These are phyloP conservation scores for Gyrodactylus salaris DNA, from an alignment of 1,140 invertebrate genomes.

Conservation along the genomic window DNA sequence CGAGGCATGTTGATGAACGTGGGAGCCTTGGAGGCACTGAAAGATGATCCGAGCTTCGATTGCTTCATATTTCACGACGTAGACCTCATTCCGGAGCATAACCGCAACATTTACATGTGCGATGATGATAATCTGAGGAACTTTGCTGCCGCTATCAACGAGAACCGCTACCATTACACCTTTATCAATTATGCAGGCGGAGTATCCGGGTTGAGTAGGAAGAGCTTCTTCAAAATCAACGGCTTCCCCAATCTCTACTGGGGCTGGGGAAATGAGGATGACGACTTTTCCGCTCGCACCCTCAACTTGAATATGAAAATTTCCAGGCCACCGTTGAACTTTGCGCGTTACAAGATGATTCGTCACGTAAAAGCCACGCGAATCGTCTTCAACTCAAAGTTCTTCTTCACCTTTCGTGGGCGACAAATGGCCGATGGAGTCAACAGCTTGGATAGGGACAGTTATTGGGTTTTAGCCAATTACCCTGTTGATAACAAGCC, in stretches of 20 bases:
- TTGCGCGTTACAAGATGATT: conserved; percentile 19
- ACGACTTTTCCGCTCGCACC: conserved; percentile 16
- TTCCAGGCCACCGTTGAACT: conserved; percentile 16
- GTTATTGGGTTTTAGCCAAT: neutral
- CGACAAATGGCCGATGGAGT: neutral
- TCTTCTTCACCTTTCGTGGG: neutral
- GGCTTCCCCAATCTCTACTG: conserved; percentile 63
- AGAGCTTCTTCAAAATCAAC: conserved; percentile 39
- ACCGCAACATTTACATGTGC: conserved; percentile 13
- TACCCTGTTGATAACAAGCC: neutral
- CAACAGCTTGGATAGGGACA: neutral
- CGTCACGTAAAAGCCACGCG: conserved; percentile 11
- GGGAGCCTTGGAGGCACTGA: conserved; percentile 15
- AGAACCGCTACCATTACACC: conserved; percentile 13
- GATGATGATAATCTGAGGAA: conserved; percentile 15
- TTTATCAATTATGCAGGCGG: conserved; percentile 17
- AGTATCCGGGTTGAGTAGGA: conserved; percentile 13
- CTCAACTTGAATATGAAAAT: conserved; percentile 12
- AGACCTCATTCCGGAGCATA: conserved; percentile 12
- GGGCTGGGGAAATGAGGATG: conserved; percentile 33
- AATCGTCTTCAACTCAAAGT: neutral
- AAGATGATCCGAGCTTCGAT: conserved; percentile 12
- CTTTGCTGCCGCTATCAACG: conserved; percentile 15
- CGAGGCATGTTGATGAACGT: conserved; percentile 17
- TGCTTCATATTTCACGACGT: conserved; percentile 18